Conservation (phyloP, 2,797 vertebrate species). For the Carcharodon carcharias region DNA sequence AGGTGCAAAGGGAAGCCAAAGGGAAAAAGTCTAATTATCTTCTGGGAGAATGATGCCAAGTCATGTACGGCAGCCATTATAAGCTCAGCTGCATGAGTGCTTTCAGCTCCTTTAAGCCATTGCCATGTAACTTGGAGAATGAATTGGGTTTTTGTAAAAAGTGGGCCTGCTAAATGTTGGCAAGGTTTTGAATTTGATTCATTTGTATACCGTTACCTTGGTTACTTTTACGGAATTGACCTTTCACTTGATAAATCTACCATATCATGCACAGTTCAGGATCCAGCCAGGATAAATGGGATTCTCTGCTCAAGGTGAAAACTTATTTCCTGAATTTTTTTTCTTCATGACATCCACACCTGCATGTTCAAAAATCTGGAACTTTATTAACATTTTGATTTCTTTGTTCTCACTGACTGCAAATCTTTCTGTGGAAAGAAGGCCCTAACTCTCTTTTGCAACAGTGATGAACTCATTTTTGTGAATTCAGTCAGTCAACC, state of each 20-base stretch:
- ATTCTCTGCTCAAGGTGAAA: slow-evolving; percentile 34
- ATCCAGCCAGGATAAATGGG: slow-evolving; percentile 3
- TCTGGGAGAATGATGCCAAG: slow-evolving; percentile 12
- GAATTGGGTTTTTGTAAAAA: neutral
- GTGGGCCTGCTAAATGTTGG: neutral
- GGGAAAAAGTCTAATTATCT: neutral
- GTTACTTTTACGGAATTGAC: slow-evolving; percentile 14
- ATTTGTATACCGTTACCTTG: slow-evolving; percentile 18
- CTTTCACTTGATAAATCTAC: slow-evolving; percentile 22
- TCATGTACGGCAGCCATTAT: neutral
- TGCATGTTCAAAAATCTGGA: neutral
- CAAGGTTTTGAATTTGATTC: slow-evolving; percentile 25
- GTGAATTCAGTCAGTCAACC: neutral
- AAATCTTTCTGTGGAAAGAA: neutral
- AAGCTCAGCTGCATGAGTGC: neutral
- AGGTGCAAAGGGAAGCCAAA: neutral
- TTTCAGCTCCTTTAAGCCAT: neutral
- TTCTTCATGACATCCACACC: neutral
- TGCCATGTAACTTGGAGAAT: neutral
- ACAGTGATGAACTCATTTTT: neutral
- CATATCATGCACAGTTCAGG: neutral
- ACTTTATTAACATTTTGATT: slow-evolving; percentile 6
- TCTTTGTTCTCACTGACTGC: neutral
- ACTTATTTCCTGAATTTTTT: neutral
- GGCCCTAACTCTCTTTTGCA: neutral